Percentiles rank a stretch among this genome's conserved stretches.
phyloP scores from a whole-genome alignment of 1,140 invertebrate genomes.

The Drosophila virilis region DNA sequence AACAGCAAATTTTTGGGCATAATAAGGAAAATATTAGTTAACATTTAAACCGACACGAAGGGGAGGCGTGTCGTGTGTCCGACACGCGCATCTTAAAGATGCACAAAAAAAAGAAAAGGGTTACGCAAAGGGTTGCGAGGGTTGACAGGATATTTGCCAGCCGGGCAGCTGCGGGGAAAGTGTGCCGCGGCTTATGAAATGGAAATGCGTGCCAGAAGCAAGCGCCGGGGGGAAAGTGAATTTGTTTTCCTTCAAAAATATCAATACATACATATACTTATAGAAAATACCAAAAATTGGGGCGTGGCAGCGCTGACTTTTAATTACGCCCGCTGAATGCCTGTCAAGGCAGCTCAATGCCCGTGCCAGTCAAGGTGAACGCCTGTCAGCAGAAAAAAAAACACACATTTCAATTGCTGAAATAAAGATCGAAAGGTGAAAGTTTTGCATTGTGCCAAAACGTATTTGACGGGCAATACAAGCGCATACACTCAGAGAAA shows the following conservation, averaged over 20 bases:
- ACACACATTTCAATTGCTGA: conserved; percentile 14
- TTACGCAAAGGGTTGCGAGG: conserved; percentile 8
- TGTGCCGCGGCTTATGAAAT: conserved; percentile 42
- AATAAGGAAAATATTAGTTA: conserved; percentile 54
- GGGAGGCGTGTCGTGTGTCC: conserved; percentile 26
- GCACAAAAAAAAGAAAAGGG: conserved; percentile 39
- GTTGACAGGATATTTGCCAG: conserved; percentile 34
- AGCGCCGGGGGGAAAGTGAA: conserved; percentile 28
- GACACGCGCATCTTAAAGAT: conserved; percentile 54
- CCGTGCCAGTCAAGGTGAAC: conserved; percentile 39
- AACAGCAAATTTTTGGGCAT: conserved; percentile 44
- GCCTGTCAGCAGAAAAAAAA: neutral
- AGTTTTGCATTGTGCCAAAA: conserved; percentile 21
- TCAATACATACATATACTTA: neutral
- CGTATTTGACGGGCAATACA: conserved; percentile 7
- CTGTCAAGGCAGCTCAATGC: conserved; percentile 45
- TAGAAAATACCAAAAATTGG: neutral
- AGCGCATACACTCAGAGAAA: neutral
- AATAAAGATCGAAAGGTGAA: conserved; percentile 30
- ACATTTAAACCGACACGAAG: conserved; percentile 25
- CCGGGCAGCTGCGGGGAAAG: conserved; percentile 17
- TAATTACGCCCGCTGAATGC: conserved; percentile 21
- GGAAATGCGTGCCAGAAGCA: conserved; percentile 18
- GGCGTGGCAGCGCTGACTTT: conserved; percentile 51
- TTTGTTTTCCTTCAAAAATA: neutral